Base-by-base conservation (phyloP, 2,888 invertebrate genomes). In the Agelastica alni region DNA sequence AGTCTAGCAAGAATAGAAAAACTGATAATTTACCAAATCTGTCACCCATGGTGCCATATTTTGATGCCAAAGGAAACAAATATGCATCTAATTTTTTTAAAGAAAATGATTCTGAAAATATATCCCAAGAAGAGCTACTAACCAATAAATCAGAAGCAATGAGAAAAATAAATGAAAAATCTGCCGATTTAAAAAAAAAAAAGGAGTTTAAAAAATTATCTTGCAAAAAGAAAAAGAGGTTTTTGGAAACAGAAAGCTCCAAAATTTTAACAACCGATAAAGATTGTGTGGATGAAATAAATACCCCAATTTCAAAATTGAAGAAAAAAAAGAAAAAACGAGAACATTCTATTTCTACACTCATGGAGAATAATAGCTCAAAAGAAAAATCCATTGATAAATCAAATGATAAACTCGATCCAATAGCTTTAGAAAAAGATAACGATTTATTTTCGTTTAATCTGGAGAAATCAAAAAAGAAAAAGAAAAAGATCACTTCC, bases 21-120 rank as follows among this genome's bases (percentile, higher is more conserved):
- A 5, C 20, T 14, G 59, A 58, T 30, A 61, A 62, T 41, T 59
- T 72, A 39, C 71, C 71, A 2, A 61, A 59, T 60, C 63, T 71
- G 46, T 70, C 68, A 16, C 65, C 62, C 6, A 65, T 68, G 61
- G 34, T 59, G 1, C 44, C 43, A 49, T n/a, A 45, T 12, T 49
- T 45, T 14, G 52, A 30, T 17, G 31, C 51, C 9, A 42, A 47
- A 43, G 16, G 5, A 12, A 18, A 31, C 4, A 53, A 32, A 30
- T 49, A 1, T 28, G 31, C 46, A 10, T 12, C 12, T 18, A 20
- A 51, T 14, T 47, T 39, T 14, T 18, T 31, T 12, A 44, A 46
- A 31, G 17, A 32, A 13, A 54, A 31, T 26, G 37, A 49, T 10
- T n/a, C 7, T 42, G 26, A 17, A 18, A 20, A 39, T 20, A 12